Conservation (phyloP, 92 coral and sea anemone species). For the Epizoanthus ramosus region DNA sequence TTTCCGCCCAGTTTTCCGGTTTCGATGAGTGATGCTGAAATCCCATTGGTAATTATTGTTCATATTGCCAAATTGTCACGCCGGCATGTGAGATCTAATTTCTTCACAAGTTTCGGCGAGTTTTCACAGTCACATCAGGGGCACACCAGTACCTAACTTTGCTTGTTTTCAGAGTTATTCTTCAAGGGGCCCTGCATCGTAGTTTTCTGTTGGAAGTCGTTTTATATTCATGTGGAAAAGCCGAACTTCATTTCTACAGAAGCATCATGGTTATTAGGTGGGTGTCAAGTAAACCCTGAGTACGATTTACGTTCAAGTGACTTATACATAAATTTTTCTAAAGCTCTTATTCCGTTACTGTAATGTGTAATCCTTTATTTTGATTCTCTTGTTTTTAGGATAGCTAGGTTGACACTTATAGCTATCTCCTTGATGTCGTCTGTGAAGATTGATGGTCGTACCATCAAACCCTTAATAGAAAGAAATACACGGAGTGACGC, state of each 20-base stretch:
- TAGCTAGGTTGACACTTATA: constrained; percentile 4
- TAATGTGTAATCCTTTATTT: neutral
- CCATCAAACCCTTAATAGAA: neutral
- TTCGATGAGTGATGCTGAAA: constrained; percentile 37
- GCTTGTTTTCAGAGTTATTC: neutral
- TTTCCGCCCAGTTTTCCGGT: constrained; percentile 37
- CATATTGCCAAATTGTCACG: constrained; percentile 39
- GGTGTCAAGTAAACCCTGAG: neutral
- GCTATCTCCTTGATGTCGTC: neutral
- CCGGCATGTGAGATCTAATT: constrained; percentile 29
- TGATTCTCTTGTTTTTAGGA: constrained; percentile 11
- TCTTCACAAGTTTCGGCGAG: constrained; percentile 25
- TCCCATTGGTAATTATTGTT: constrained; percentile 27
- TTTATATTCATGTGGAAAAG: constrained; percentile 5
- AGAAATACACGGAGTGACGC: neutral
- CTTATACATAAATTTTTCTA: neutral
- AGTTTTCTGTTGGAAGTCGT: neutral
- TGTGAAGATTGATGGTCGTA: constrained; percentile 2
- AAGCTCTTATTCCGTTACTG: neutral
- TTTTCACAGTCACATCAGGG: constrained; percentile 3
- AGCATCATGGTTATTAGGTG: constrained; percentile 18
- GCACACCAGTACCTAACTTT: neutral
- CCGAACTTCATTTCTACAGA: neutral
- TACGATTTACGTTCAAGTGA: neutral
- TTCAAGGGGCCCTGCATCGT: neutral